A percentile compares a stretch with the other conserved stretches of the same genome.
phyloP scores from a whole-genome alignment of 2,797 vertebrate genomes.

The Euphonia xanthogaster region DNA sequence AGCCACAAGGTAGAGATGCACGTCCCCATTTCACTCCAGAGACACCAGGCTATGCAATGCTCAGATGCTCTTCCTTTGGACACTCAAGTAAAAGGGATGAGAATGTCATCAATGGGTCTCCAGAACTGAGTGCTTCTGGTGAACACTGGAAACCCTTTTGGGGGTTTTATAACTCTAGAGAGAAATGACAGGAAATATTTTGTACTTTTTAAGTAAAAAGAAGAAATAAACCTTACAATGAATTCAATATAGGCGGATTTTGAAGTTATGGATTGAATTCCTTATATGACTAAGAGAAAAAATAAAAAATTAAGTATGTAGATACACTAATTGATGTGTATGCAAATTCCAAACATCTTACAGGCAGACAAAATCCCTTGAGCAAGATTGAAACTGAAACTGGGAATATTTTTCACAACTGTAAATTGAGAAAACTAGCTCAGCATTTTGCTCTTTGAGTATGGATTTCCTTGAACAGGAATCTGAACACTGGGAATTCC shows the following conservation, averaged over 20 bases:
- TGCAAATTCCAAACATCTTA: not conserved
- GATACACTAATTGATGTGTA: not conserved
- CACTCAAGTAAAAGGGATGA: not conserved
- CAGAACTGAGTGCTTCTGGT: not conserved
- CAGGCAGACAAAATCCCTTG: not conserved
- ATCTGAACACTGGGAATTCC: not conserved
- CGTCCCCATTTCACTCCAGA: not conserved
- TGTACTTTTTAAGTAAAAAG: not conserved
- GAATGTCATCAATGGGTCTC: not conserved
- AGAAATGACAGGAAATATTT: not conserved
- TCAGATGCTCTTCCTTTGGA: not conserved
- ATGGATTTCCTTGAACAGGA: not conserved
- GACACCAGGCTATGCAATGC: not conserved
- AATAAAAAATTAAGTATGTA: not conserved
- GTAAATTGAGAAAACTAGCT: not conserved
- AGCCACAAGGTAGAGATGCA: not conserved
- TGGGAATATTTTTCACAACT: not conserved
- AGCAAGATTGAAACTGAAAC: not conserved
- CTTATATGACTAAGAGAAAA: not conserved
- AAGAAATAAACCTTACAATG: not conserved
- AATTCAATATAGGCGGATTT: not conserved
- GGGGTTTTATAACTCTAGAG: not conserved
- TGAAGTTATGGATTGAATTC: not conserved
- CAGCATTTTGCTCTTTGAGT: not conserved
- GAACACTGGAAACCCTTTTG: not conserved